phyloP scores from a whole-genome alignment of 2,888 invertebrate genomes.

The Drosophila limbata region DNA sequence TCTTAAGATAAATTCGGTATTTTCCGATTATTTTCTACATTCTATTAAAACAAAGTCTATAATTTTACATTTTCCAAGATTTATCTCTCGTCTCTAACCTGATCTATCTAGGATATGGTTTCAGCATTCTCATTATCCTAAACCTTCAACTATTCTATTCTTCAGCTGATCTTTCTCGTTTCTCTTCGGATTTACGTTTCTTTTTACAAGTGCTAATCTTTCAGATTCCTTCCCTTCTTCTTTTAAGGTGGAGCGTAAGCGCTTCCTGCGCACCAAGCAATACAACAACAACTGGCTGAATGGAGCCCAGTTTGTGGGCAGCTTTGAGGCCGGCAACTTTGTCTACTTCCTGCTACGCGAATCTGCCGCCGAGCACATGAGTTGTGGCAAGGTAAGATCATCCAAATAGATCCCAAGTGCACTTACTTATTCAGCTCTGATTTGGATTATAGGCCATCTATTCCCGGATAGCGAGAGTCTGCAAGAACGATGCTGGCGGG shows the following conservation, averaged over 20 bases:
- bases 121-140: not conserved
- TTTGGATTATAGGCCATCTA: conserved; percentile 89
- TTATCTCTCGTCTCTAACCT: not conserved
- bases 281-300: conserved; percentile 95
- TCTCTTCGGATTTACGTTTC: not conserved
- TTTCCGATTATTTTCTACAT: no score
- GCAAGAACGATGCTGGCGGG: conserved; percentile 95
- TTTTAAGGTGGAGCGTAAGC: conserved; percentile 69
- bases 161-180: not conserved
- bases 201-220: not conserved
- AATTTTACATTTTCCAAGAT: no score
- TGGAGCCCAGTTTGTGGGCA: conserved; percentile 96
- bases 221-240: not conserved
- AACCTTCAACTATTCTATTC: no score
- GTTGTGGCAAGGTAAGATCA: conserved; percentile 93
- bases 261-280: conserved; percentile 90
- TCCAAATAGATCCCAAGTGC: not conserved
- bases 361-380: conserved; percentile 95
- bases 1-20: no score
- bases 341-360: conserved; percentile 97
- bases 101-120: no score
- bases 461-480: conserved; percentile 95
- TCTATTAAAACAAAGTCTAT: no score
- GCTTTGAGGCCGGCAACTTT: conserved; percentile 94
- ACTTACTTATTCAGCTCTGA: not conserved